phyloP scores from a whole-genome alignment of 2,113 vertebrate species.

The Sceloporus tristichus region DNA sequence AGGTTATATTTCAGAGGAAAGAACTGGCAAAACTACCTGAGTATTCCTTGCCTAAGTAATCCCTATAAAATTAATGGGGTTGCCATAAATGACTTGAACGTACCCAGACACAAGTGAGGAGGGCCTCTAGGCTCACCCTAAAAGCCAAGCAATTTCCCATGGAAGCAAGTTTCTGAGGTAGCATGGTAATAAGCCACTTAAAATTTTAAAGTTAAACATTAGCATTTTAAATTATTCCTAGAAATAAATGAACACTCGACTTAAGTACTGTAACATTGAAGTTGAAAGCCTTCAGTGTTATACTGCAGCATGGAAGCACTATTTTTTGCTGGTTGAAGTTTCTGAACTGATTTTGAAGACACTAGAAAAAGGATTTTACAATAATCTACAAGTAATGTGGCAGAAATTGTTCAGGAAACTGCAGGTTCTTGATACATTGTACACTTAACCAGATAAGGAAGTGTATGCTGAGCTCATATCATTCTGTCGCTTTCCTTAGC shows the following conservation, averaged over 20 bases:
- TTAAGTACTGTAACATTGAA: background rate
- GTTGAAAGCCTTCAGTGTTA: background rate
- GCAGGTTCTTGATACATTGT: background rate
- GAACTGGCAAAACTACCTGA: no score
- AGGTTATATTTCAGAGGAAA: no score
- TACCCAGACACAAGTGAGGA: background rate
- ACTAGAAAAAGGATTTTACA: background rate
- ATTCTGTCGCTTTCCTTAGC: constrained; percentile 64
- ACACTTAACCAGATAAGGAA: background rate
- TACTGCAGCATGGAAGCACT: background rate
- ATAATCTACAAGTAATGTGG: background rate
- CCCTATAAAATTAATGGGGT: no score
- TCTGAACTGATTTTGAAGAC: background rate
- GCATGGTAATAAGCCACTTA: background rate
- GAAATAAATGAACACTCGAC: background rate
- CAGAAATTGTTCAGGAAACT: background rate
- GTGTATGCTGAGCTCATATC: background rate
- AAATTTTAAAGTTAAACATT: background rate
- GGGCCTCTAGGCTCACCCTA: no score
- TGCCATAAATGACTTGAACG: no score
- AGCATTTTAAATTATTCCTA: background rate
- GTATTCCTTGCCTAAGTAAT: no score
- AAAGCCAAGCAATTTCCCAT: background rate
- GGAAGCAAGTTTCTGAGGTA: background rate
- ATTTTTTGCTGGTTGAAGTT: background rate